phyloP scores from a whole-genome alignment of 2,888 invertebrate genomes.

The Lathronympha strigana region DNA sequence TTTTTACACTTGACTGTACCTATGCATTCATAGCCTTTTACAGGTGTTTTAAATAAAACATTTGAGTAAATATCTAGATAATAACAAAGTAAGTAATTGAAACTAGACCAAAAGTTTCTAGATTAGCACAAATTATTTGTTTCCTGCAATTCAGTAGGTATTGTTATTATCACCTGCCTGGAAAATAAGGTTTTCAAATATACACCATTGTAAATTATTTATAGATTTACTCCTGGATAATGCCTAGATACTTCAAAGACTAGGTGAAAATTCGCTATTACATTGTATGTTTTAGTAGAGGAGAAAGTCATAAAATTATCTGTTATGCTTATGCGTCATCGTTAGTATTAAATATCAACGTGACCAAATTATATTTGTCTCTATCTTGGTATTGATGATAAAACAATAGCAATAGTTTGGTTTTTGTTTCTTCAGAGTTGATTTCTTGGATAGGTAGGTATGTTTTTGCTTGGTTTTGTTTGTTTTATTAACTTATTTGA shows the following conservation, averaged over 20 bases:
- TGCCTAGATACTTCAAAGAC: neutral
- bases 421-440: slow-evolving; percentile 47
- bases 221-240: neutral
- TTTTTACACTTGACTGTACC: too few relatives aligned
- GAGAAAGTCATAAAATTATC: slow-evolving; percentile 23
- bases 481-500: slow-evolving; percentile 75
- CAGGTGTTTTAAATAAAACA: slow-evolving; percentile 11
- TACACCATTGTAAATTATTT: neutral
- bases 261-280: slow-evolving; percentile 7
- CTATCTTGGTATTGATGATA: slow-evolving; percentile 36
- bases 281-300: slow-evolving; percentile 2
- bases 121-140: slow-evolving; percentile 11
- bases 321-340: slow-evolving; percentile 34
- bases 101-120: slow-evolving; percentile 17
- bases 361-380: slow-evolving; percentile 28
- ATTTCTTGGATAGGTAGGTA: slow-evolving; percentile 63
- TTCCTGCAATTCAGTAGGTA: slow-evolving; percentile 2
- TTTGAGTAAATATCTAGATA: slow-evolving; percentile 24
- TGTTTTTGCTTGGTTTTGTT: slow-evolving; percentile 71
- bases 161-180: neutral
- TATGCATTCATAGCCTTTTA: slow-evolving; percentile 5
- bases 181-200: neutral
- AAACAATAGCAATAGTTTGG: slow-evolving; percentile 36
- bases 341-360: slow-evolving; percentile 23
- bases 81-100: slow-evolving; percentile 14